Conservation (phyloP, 1,140 invertebrate genomes). For the Leptoteleia sp. region DNA sequence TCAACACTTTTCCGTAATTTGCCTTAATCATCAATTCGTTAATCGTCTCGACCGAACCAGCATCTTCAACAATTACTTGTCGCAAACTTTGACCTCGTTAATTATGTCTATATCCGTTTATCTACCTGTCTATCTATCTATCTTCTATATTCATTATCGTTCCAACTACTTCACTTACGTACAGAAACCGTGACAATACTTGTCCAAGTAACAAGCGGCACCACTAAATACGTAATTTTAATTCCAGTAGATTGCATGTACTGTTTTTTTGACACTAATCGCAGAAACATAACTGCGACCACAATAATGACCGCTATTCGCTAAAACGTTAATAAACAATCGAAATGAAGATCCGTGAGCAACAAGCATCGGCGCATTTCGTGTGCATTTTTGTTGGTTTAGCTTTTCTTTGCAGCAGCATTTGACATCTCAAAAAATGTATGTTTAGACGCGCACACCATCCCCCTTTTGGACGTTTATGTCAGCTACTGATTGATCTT, state of each 20-base stretch:
- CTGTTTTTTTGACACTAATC: conserved; percentile 62
- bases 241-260: conserved; percentile 64
- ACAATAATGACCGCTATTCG: conserved; percentile 54
- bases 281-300: conserved; percentile 63
- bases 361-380: conserved; percentile 57
- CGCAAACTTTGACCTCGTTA: conserved; percentile 20
- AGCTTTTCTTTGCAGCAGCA: conserved; percentile 62
- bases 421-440: conserved; percentile 48
- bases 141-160: conserved; percentile 19
- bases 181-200: conserved; percentile 52
- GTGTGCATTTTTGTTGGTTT: conserved; percentile 59
- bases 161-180: conserved; percentile 39
- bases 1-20: conserved; percentile 13
- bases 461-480: conserved; percentile 17
- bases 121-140: conserved; percentile 14
- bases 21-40: conserved; percentile 22
- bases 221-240: conserved; percentile 41
- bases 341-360: conserved; percentile 26
- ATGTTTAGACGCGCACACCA: conserved; percentile 15
- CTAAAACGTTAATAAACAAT: conserved; percentile 48
- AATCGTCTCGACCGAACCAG: conserved; percentile 15
- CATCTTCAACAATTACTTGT: conserved; percentile 9
- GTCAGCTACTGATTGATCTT: conserved; percentile 32
- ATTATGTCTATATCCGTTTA: no score
- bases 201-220: conserved; percentile 46